Percentiles rank a stretch among this genome's conserved stretches.
Conservation (phyloP, 2,113 vertebrate genomes). For the Bubo scandiacus region DNA sequence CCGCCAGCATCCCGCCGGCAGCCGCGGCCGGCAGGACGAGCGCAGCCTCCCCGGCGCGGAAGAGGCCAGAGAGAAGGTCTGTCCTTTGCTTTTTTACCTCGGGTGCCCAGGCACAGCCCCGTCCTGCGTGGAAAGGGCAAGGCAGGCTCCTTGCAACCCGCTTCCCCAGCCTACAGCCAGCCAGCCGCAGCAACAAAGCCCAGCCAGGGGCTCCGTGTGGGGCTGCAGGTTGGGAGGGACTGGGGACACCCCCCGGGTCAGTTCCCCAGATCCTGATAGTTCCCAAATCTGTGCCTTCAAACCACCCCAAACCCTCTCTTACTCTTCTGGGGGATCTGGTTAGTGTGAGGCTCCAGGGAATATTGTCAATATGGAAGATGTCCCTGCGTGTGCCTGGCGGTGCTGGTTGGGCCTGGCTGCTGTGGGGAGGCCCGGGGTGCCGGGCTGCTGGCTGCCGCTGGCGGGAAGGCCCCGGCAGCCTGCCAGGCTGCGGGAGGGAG, state of each 20-base stretch:
- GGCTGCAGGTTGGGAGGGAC: constrained; percentile 1
- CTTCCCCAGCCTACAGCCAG: background rate
- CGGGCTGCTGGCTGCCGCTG: background rate
- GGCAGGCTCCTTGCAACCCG: background rate
- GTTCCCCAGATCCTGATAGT: background rate
- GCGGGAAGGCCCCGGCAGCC: background rate
- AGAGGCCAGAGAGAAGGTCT: constrained; percentile 66
- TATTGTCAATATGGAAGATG: background rate
- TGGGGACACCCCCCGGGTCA: background rate
- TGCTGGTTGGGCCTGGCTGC: background rate
- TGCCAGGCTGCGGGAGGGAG: background rate
- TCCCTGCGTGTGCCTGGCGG: background rate
- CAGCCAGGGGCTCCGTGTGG: background rate
- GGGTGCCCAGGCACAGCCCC: background rate
- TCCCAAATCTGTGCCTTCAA: background rate
- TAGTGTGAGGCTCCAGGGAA: background rate
- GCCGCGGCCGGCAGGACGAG: constrained; percentile 14
- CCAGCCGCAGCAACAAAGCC: background rate
- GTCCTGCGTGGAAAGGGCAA: background rate
- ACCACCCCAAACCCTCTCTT: background rate
- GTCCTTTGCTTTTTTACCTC: constrained; percentile 33
- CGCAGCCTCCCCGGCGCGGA: background rate
- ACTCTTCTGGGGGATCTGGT: background rate
- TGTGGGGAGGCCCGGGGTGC: background rate
- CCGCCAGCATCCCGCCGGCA: constrained; percentile 16